Conservation (phyloP, 1,140 invertebrate genomes). For the Zaprionus ghesquierei region DNA sequence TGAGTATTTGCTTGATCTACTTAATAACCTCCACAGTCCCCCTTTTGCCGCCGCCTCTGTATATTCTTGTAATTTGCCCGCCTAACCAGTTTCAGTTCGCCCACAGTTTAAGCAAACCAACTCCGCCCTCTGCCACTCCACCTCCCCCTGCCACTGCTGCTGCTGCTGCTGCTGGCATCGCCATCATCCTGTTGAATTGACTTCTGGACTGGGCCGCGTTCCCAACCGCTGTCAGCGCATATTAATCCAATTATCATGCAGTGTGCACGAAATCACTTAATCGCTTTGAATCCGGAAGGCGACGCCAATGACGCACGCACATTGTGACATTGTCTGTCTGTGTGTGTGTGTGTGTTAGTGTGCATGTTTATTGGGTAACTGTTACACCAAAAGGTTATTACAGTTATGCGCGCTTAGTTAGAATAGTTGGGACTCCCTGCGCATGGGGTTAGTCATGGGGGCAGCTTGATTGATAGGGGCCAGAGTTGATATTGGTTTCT, state of each 20-base stretch:
- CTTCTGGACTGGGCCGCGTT: conserved; percentile 30
- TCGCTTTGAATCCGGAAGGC: conserved; percentile 62
- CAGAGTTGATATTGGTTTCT: not conserved
- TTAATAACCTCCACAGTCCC: conserved; percentile 37
- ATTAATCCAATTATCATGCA: conserved; percentile 82
- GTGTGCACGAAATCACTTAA: conserved; percentile 78
- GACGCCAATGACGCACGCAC: conserved; percentile 21
- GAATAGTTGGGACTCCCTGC: conserved; percentile 14
- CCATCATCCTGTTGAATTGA: conserved; percentile 39
- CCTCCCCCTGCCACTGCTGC: not conserved
- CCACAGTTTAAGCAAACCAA: conserved; percentile 14
- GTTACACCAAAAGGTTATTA: conserved; percentile 8
- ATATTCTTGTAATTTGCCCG: conserved; percentile 28
- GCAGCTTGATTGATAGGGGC: conserved; percentile 19
- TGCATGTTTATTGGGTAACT: conserved; percentile 16
- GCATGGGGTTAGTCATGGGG: conserved; percentile 14
- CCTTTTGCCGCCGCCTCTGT: not conserved
- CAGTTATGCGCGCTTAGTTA: conserved; percentile 32
- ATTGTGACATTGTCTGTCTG: not conserved
- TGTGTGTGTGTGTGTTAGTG: not conserved
- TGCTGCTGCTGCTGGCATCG: conserved; percentile 44
- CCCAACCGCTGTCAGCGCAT: conserved; percentile 71
- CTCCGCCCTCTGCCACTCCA: not conserved
- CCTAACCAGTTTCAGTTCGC: conserved; percentile 22
- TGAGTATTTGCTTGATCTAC: conserved; percentile 25